Evolutionary conservation across 2,113 vertebrate genomes (phyloP).

Genomic region (Rhipidura dahli): DNA sequence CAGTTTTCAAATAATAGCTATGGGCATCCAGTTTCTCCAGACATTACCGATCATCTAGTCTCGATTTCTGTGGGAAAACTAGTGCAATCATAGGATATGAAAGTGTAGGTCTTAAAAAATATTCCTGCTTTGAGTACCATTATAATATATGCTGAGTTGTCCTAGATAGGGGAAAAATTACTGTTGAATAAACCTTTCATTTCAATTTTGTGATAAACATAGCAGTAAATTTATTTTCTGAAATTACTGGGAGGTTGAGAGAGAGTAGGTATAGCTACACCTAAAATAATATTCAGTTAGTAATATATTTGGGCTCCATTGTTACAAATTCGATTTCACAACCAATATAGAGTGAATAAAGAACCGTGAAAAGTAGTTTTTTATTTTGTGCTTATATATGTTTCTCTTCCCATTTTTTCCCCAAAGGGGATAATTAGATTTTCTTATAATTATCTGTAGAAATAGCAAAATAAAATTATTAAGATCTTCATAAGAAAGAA

Average conservation of each 20-base stretch:
- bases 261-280: neutral
- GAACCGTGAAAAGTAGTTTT: neutral
- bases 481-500: neutral
- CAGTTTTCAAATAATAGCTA: neutral
- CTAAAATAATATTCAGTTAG: neutral
- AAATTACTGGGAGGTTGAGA: neutral
- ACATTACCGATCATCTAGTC: neutral
- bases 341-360: neutral
- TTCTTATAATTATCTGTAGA: neutral
- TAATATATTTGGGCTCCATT: neutral
- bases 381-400: neutral
- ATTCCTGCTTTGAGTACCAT: neutral
- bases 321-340: neutral
- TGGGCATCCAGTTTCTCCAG: neutral
- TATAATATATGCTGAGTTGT: neutral
- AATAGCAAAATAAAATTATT: neutral
- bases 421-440: neutral
- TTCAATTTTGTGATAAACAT: neutral
- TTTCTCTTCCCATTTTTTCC: neutral
- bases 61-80: neutral
- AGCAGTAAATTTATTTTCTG: neutral
- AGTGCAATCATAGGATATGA: neutral
- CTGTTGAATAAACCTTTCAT: neutral
- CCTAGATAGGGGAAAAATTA: neutral
- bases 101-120: neutral